Base-by-base conservation (phyloP, 2,888 invertebrate genomes). In the Sesamia inferens region DNA sequence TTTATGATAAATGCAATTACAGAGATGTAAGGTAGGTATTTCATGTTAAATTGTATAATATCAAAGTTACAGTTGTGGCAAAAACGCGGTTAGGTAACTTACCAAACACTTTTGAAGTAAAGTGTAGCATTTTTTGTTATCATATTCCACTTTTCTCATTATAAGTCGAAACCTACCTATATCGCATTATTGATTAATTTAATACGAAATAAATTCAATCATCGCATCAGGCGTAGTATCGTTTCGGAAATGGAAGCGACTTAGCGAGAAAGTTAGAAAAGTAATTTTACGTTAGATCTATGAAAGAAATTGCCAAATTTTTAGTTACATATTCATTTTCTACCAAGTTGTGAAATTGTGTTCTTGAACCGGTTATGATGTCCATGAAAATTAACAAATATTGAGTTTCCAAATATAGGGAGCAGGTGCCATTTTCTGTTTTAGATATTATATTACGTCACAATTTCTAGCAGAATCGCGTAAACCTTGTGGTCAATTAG, bases 401-500 rank as follows among this genome's bases (percentile, higher is more conserved):
- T 76, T 66, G 65, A 47, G 55, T 69, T 68, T 19, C 14, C 58
- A 51, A 69, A 48, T 66, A n/a, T n/a, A n/a, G n/a, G n/a, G n/a
- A 74, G 71, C 67, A 69, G 78, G 54, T 72, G 71, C 57, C 51
- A 78, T 84, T 83, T 81, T 87, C 74, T 87, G 87, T 88, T 85
- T 83, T 87, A 31, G 31, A 31, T 31, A 88, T 87, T 81, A 84
- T 84, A 87, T 93, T 93, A 92, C 92, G 88, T 93, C 90, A 93
- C 88, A 86, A 87, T 91, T 93, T 92, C 89, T 89, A 90, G 89
- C 90, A 90, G 93, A 93, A 92, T 90, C 91, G 92, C 89, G 93
- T 93, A 93, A 94, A 94, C 92, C 93, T 94, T 95, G 95, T 90
- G 95, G 96, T 95, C 95, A 94, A 94, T 95, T 95, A 94, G 94